phyloP scores from a whole-genome alignment of 1,140 invertebrate genomes.

The Diabrotica undecimpunctata region DNA sequence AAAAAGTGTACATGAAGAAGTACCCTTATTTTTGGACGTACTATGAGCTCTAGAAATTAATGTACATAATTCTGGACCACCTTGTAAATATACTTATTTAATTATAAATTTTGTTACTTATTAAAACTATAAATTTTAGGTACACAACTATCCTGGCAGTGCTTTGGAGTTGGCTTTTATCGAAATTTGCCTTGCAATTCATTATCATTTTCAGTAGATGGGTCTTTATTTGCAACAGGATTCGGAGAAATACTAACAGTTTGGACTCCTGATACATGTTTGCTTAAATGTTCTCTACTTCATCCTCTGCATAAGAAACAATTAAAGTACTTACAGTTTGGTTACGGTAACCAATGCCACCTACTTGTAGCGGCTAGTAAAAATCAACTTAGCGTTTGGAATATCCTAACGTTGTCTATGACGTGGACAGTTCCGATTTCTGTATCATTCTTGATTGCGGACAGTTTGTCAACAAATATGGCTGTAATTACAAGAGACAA shows the following conservation, averaged over 20 bases:
- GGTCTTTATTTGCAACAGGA: constrained; percentile 68
- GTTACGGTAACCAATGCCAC: constrained; percentile 60
- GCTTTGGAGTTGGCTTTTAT: constrained; percentile 63
- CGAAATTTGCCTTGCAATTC: constrained; percentile 54
- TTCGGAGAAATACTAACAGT: constrained; percentile 69
- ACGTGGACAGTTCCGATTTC: constrained; percentile 57
- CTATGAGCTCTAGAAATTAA: too few species aligned
- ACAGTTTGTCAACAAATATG: constrained; percentile 62
- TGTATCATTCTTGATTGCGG: constrained; percentile 52
- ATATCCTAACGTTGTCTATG: constrained; percentile 63
- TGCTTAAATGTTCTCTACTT: constrained; percentile 53
- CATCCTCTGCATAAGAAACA: constrained; percentile 41
- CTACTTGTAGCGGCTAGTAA: constrained; percentile 59
- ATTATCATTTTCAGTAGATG: constrained; percentile 69
- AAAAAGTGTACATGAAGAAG: too few species aligned
- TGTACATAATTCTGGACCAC: too few species aligned
- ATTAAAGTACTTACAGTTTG: constrained; percentile 57
- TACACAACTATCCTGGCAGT: constrained; percentile 60
- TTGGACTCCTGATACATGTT: constrained; percentile 59
- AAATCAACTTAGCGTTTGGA: constrained; percentile 64
- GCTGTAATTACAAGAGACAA: constrained; percentile 62
- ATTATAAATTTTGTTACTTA: too few species aligned
- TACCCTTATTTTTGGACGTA: too few species aligned
- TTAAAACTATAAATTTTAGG: constrained; percentile 38
- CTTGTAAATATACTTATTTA: too few species aligned